phyloP scores from a whole-genome alignment of 1,140 invertebrate genomes.

The Nylanderia fulva region DNA sequence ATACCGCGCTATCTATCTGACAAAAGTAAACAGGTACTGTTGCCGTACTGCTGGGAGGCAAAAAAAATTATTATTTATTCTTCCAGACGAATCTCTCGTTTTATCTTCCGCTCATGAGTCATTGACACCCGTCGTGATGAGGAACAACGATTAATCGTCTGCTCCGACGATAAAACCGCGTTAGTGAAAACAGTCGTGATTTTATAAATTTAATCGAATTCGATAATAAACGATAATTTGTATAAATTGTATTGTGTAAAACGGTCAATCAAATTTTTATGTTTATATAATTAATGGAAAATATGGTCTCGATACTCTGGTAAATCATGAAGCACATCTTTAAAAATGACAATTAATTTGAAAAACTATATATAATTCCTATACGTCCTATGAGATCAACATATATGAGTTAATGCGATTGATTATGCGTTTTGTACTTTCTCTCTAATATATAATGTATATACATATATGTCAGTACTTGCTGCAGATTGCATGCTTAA shows the following conservation, averaged over 20 bases:
- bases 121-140: background rate
- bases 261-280: background rate
- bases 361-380: constrained; percentile 15
- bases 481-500: background rate
- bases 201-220: background rate
- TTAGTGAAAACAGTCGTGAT: background rate
- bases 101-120: constrained; percentile 9
- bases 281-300: constrained; percentile 26
- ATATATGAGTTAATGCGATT: constrained; percentile 30
- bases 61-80: constrained; percentile 55
- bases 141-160: background rate
- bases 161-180: background rate
- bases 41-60: constrained; percentile 54
- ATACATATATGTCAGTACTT: background rate
- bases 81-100: constrained; percentile 35
- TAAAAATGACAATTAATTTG: background rate
- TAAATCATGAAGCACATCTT: background rate
- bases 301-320: background rate
- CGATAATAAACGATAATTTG: background rate
- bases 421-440: constrained; percentile 50
- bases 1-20: constrained; percentile 72
- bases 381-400: constrained; percentile 9
- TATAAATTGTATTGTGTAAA: background rate
- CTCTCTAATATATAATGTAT: constrained; percentile 55
- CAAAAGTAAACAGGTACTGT: constrained; percentile 76